Percentiles rank a stretch among this genome's conserved stretches.
Evolutionary conservation across 2,888 invertebrate species (phyloP).

Genomic region (Heliothis peltigera): DNA sequence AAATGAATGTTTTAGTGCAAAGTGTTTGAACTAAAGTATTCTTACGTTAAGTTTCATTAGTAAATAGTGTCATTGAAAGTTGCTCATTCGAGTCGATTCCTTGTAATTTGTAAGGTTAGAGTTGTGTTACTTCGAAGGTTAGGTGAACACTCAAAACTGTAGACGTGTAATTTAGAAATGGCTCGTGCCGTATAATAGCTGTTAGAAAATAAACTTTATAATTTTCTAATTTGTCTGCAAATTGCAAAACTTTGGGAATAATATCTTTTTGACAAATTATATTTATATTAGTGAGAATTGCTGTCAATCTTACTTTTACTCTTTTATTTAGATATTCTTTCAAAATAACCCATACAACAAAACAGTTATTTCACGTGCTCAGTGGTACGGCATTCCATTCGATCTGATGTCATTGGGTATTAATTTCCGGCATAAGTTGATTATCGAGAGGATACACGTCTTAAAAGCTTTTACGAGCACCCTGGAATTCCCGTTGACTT

Average conservation of each 20-base stretch:
- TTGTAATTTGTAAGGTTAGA: constrained; percentile 24
- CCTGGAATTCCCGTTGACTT: constrained; percentile 35
- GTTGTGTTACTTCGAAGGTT: constrained; percentile 40
- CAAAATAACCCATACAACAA: not conserved
- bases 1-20: constrained; percentile 62
- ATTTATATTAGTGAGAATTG: not conserved
- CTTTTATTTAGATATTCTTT: not conserved
- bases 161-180: constrained; percentile 25
- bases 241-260: constrained; percentile 21
- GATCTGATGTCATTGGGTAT: constrained; percentile 4
- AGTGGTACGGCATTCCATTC: not conserved
- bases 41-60: constrained; percentile 57
- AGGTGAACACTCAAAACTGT: constrained; percentile 19
- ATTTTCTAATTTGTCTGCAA: constrained; percentile 27
- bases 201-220: constrained; percentile 18
- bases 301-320: not conserved
- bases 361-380: not conserved
- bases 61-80: constrained; percentile 50
- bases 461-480: constrained; percentile 52
- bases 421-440: constrained; percentile 27
- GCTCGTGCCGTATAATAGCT: constrained; percentile 6
- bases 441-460: constrained; percentile 43
- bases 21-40: constrained; percentile 53
- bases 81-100: constrained; percentile 39
- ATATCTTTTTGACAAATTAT: constrained; percentile 1